Percentiles rank a stretch among this genome's conserved stretches.
Evolutionary conservation across 2,797 vertebrate genomes (phyloP).

Genomic region (Alectoris magna): DNA sequence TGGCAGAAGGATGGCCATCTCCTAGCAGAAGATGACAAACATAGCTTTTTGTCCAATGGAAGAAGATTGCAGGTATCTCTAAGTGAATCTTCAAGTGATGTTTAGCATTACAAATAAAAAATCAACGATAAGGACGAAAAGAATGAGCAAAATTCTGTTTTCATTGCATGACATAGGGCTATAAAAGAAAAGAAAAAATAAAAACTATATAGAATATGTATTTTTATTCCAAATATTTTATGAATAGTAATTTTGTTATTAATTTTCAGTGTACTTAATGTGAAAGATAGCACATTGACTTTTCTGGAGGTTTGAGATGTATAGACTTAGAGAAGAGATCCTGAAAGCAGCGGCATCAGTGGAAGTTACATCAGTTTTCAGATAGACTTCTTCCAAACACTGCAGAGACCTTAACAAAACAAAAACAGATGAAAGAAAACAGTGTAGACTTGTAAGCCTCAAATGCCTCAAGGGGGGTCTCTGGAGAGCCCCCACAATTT

Average conservation of each 20-base stretch:
- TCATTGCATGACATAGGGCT: not conserved
- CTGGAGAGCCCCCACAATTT: too few relatives aligned
- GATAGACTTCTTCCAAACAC: not conserved
- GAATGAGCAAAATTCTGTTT: not conserved
- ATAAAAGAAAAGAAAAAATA: not conserved
- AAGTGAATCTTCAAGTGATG: not conserved
- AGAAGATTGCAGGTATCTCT: conserved; percentile 87
- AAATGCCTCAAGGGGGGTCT: not conserved
- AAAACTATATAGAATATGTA: not conserved
- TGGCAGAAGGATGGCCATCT: conserved; percentile 91
- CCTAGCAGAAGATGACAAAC: conserved; percentile 76
- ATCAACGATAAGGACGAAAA: not conserved
- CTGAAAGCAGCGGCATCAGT: not conserved
- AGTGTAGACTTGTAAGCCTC: not conserved
- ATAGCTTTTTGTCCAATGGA: conserved; percentile 83
- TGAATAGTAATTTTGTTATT: not conserved
- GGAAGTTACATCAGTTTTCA: not conserved
- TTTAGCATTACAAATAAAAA: not conserved
- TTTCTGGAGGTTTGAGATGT: not conserved
- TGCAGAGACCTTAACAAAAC: not conserved
- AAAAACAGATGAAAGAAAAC: not conserved
- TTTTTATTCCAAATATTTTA: not conserved
- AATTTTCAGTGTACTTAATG: not conserved
- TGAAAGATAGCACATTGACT: not conserved
- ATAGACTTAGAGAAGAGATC: not conserved